These are phyloP conservation scores for Tamandua tetradactyla DNA, from an alignment of 2,797 vertebrate genomes.

Conservation along the genomic window DNA sequence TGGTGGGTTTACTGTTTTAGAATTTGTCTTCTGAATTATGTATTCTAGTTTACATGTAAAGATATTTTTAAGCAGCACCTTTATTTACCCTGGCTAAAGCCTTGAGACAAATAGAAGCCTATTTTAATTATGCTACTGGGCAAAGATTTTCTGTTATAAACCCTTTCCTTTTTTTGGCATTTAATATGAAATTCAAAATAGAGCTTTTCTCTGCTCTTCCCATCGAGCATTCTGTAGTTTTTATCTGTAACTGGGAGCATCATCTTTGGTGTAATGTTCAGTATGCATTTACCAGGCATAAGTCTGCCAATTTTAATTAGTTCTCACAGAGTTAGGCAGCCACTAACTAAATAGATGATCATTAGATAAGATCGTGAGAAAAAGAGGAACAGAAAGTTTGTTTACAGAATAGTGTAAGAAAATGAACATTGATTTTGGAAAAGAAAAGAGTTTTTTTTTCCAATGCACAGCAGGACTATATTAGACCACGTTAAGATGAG, in stretches of 20 bases:
- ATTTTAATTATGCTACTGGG: neutral
- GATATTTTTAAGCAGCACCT: constrained; percentile 35
- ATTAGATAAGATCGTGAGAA: constrained; percentile 12
- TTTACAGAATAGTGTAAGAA: constrained; percentile 20
- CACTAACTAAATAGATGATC: neutral
- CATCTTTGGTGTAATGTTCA: neutral
- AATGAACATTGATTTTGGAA: neutral
- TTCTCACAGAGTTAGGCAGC: neutral
- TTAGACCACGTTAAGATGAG: neutral
- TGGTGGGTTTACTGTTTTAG: neutral
- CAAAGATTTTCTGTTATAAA: constrained; percentile 40
- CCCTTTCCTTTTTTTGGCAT: neutral
- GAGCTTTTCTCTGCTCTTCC: constrained; percentile 1
- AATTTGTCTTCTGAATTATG: neutral
- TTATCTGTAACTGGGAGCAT: neutral
- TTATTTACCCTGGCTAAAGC: constrained; percentile 13
- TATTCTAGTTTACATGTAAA: constrained; percentile 28
- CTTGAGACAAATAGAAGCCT: constrained; percentile 8
- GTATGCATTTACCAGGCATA: neutral
- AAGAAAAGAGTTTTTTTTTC: neutral
- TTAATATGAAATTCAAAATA: constrained; percentile 32
- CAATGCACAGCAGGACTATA: neutral
- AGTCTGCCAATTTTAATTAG: neutral
- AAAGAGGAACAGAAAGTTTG: constrained; percentile 6
- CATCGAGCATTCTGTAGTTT: constrained; percentile 10